phyloP scores from a whole-genome alignment of 2,888 invertebrate genomes.

The Malthinus seriepunctatus region DNA sequence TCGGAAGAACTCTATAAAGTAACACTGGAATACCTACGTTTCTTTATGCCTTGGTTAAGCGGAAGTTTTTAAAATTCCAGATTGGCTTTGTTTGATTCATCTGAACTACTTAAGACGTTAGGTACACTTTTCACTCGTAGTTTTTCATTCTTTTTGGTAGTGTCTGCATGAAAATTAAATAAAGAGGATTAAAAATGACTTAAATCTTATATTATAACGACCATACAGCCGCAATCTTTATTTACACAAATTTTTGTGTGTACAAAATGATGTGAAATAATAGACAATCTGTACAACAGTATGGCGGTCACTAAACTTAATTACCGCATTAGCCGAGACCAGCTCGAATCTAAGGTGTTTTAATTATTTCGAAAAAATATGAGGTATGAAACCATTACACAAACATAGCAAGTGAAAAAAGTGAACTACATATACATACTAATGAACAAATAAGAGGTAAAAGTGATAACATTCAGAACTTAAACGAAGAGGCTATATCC shows the following conservation, averaged over 20 bases:
- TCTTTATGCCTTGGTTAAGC: too few relatives aligned
- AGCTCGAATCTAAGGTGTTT: constrained; percentile 44
- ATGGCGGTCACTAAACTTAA: constrained; percentile 35
- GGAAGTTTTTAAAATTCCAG: too few relatives aligned
- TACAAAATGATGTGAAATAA: constrained; percentile 52
- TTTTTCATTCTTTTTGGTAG: too few relatives aligned
- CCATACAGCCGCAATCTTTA: constrained; percentile 49
- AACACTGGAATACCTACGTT: too few relatives aligned
- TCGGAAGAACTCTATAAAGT: too few relatives aligned
- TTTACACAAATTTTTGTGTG: constrained; percentile 52
- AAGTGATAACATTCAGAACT: constrained; percentile 46
- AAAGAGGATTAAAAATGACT: background rate
- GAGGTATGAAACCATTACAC: constrained; percentile 25
- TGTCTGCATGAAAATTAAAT: too few relatives aligned
- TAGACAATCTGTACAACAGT: constrained; percentile 43
- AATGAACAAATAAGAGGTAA: constrained; percentile 28
- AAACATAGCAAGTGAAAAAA: constrained; percentile 29
- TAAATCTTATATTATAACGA: constrained; percentile 38
- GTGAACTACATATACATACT: constrained; percentile 22
- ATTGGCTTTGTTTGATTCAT: too few relatives aligned
- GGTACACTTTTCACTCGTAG: too few relatives aligned
- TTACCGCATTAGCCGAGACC: constrained; percentile 47
- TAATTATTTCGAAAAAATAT: constrained; percentile 23
- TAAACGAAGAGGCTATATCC: constrained; percentile 47
- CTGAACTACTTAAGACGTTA: too few relatives aligned